phyloP scores from a whole-genome alignment of 2,797 vertebrate species.

The Antennarius maculatus region DNA sequence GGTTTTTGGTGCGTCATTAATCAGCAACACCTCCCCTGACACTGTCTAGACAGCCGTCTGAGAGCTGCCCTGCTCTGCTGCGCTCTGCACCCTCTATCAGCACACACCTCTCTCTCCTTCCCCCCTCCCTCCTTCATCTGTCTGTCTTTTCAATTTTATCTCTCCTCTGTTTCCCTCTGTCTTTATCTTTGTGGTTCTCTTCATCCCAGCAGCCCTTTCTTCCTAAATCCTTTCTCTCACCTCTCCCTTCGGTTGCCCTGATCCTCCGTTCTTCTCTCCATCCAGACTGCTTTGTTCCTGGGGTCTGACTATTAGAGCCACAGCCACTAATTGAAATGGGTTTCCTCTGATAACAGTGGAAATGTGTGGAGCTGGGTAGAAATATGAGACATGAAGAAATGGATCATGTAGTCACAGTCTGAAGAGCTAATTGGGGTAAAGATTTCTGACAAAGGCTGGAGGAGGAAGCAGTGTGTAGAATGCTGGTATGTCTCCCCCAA shows the following conservation, averaged over 20 bases:
- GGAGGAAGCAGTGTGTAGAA: conserved; percentile 9
- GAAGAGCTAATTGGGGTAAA: conserved; percentile 55
- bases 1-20: conserved; percentile 81
- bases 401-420: conserved; percentile 32
- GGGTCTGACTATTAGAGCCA: conserved; percentile 64
- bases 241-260: conserved; percentile 4
- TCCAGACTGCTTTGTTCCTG: conserved; percentile 55
- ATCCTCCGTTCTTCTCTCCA: conserved; percentile 45
- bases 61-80: conserved; percentile 76
- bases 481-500: conserved; percentile 18
- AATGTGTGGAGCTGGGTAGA: conserved; percentile 49
- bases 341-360: conserved; percentile 55
- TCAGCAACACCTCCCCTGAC: conserved; percentile 82
- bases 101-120: conserved; percentile 49
- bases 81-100: conserved; percentile 67
- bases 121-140: conserved; percentile 13
- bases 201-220: conserved; percentile 36
- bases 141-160: background rate
- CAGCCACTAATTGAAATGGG: conserved; percentile 69
- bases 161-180: background rate
- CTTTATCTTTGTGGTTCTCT: background rate
- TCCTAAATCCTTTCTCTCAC: conserved; percentile 3
- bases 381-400: conserved; percentile 47
- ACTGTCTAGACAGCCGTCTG: conserved; percentile 85
- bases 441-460: conserved; percentile 37